phyloP scores from a whole-genome alignment of 2,797 vertebrate species.

The Cheracebus regulus region DNA sequence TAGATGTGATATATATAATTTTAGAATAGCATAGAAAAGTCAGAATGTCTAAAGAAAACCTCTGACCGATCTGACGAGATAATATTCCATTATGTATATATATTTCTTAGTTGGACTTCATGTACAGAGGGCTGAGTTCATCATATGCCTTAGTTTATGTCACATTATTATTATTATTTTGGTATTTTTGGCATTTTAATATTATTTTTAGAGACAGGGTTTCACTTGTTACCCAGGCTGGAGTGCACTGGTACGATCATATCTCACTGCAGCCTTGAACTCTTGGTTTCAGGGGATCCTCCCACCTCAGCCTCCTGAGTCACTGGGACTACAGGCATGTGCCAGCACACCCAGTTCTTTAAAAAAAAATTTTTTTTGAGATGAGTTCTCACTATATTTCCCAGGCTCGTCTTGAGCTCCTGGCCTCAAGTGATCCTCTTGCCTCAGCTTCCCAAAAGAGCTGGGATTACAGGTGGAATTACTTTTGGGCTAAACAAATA shows the following conservation, averaged over 20 bases:
- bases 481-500: neutral
- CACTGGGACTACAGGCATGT: neutral
- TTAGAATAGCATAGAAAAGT: neutral
- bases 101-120: neutral
- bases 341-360: too few species aligned
- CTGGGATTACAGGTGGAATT: neutral
- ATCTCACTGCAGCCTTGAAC: neutral
- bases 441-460: neutral
- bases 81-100: neutral
- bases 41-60: neutral
- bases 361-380: neutral
- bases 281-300: neutral
- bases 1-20: neutral
- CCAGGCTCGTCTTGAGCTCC: neutral
- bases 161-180: neutral
- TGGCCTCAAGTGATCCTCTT: neutral
- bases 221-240: neutral
- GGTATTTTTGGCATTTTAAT: neutral
- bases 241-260: neutral
- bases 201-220: neutral
- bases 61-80: neutral
- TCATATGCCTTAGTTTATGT: neutral
- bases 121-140: neutral
- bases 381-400: neutral
- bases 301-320: neutral